phyloP scores from a whole-genome alignment of 2,888 invertebrate genomes.

The Heteropelma amictum region DNA sequence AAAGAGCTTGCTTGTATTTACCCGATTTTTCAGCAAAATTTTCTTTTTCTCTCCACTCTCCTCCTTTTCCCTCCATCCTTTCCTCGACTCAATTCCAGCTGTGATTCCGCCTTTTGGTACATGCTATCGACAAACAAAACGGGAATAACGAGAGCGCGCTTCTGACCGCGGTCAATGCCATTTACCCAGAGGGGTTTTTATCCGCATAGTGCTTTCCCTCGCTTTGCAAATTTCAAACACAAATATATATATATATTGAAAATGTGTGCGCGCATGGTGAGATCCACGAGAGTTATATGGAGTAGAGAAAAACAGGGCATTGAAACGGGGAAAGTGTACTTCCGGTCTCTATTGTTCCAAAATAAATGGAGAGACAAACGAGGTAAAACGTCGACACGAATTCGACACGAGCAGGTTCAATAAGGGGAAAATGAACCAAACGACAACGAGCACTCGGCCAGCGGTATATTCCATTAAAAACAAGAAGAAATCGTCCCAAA shows the following conservation, averaged over 20 bases:
- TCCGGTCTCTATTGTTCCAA: conserved; percentile 55
- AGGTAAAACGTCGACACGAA: conserved; percentile 40
- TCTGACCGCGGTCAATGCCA: conserved; percentile 42
- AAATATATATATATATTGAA: background rate
- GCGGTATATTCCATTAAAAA: too few relatives aligned
- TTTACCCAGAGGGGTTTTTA: conserved; percentile 34
- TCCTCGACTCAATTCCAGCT: background rate
- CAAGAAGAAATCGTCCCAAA: too few relatives aligned
- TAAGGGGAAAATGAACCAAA: conserved; percentile 33
- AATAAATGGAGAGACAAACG: conserved; percentile 60
- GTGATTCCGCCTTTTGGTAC: conserved; percentile 15
- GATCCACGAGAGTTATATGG: background rate
- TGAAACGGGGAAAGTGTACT: conserved; percentile 27
- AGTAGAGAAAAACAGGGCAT: conserved; percentile 10
- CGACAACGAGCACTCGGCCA: conserved; percentile 54
- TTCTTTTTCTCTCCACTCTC: background rate
- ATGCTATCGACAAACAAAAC: conserved; percentile 43
- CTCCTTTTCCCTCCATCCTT: background rate
- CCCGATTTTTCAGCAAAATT: too few relatives aligned
- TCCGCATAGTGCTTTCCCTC: background rate
- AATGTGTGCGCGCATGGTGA: too few relatives aligned
- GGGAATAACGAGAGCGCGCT: conserved; percentile 31
- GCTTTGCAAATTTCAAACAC: background rate
- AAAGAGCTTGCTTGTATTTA: background rate
- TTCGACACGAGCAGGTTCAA: conserved; percentile 22